These are phyloP conservation scores for Rhyacophila brunnea DNA, from an alignment of 1,140 invertebrate genomes.

Conservation along the genomic window DNA sequence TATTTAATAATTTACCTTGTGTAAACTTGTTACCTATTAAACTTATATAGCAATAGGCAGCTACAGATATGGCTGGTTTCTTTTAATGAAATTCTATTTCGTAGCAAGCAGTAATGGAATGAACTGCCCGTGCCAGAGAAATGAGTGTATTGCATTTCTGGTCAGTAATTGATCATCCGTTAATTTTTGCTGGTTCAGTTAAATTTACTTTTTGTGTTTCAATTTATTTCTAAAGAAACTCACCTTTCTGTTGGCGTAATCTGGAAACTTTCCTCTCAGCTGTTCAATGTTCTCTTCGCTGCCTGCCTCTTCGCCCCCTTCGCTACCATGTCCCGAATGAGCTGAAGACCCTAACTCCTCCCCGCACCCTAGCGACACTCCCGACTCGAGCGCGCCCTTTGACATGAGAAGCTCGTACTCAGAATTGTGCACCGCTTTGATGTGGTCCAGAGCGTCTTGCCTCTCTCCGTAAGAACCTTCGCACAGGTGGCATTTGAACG, in stretches of 20 bases:
- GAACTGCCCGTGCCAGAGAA: no score
- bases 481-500: constrained; percentile 91
- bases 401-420: constrained; percentile 75
- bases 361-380: constrained; percentile 36
- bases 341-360: constrained; percentile 25
- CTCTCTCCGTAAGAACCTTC: constrained; percentile 81
- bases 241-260: constrained; percentile 85
- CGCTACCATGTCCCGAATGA: constrained; percentile 37
- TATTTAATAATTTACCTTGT: no score
- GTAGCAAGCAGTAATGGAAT: no score
- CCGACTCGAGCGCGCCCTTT: constrained; percentile 76
- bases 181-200: no score
- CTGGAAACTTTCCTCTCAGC: constrained; percentile 72
- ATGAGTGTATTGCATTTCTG: no score
- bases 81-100: no score
- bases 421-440: constrained; percentile 66
- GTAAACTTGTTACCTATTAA: no score
- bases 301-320: constrained; percentile 54
- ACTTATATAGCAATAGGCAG: no score
- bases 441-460: constrained; percentile 77
- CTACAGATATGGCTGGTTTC: no score
- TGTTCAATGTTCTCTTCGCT: constrained; percentile 58
- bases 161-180: no score
- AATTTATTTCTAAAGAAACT: no score
- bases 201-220: no score